A percentile compares a stretch with the other conserved stretches of the same genome.
phyloP scores from a whole-genome alignment of 2,113 vertebrate genomes.

The Helogale parvula region DNA sequence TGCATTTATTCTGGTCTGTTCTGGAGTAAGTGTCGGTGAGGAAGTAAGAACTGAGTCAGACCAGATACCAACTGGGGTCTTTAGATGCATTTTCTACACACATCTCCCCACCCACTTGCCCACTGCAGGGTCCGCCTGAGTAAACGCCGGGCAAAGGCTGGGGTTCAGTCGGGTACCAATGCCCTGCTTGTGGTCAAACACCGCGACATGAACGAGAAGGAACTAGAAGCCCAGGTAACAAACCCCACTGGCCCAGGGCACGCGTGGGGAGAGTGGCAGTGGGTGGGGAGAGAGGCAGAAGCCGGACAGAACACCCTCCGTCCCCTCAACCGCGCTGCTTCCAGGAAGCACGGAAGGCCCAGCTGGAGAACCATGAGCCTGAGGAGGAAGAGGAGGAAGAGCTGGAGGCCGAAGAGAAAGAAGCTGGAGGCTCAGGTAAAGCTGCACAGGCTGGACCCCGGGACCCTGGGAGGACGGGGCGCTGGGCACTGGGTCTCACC shows the following conservation, averaged over 20 bases:
- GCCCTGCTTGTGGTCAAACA: slow-evolving; percentile 96
- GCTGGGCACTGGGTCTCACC: background rate
- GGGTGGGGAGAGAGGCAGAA: background rate
- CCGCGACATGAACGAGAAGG: slow-evolving; percentile 97
- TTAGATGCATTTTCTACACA: background rate
- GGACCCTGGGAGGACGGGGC: background rate
- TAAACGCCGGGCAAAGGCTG: slow-evolving; percentile 94
- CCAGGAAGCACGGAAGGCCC: slow-evolving; percentile 94
- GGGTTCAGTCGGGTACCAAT: slow-evolving; percentile 94
- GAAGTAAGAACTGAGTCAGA: background rate
- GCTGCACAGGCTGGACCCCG: background rate
- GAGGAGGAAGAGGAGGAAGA: slow-evolving; percentile 97
- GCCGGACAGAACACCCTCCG: background rate
- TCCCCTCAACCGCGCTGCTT: background rate
- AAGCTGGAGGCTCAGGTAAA: slow-evolving; percentile 90
- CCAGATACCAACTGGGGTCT: background rate
- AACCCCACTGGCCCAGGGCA: background rate
- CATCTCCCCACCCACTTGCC: background rate
- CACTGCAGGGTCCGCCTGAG: slow-evolving; percentile 92
- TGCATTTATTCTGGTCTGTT: background rate
- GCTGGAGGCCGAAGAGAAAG: slow-evolving; percentile 87
- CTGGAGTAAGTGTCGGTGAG: background rate
- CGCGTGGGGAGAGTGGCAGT: background rate
- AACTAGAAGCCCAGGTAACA: slow-evolving; percentile 93
- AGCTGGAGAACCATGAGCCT: slow-evolving; percentile 96